A percentile compares a stretch with the other conserved stretches of the same genome.
Evolutionary conservation across 1,140 invertebrate genomes (phyloP).

Genomic region (Holotrichia oblita): DNA sequence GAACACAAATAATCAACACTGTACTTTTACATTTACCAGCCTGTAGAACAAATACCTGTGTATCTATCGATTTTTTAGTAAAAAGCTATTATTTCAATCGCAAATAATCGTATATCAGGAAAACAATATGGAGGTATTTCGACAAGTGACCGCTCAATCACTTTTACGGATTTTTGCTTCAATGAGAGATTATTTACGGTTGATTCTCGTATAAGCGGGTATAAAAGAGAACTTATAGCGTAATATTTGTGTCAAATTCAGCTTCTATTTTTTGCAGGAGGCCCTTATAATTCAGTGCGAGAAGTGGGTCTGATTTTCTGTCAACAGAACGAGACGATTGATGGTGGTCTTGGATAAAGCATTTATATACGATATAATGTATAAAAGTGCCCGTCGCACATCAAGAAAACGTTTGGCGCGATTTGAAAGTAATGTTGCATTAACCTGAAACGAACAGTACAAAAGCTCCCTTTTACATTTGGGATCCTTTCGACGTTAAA

Average conservation of each 20-base stretch:
- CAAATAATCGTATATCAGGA: background rate
- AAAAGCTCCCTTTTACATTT: background rate
- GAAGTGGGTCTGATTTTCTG: constrained; percentile 19
- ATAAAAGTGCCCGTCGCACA: background rate
- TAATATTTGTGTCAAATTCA: constrained; percentile 18
- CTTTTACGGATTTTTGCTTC: background rate
- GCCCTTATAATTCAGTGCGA: background rate
- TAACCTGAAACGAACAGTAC: background rate
- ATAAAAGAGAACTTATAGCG: constrained; percentile 12
- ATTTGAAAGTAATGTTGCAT: constrained; percentile 8
- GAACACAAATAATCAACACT: too few species aligned
- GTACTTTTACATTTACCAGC: too few species aligned
- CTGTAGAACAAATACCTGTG: too few species aligned
- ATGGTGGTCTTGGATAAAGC: background rate
- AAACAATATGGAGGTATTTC: background rate
- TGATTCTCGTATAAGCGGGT: background rate
- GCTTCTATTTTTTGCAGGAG: background rate
- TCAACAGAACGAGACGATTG: background rate
- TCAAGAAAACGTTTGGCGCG: background rate
- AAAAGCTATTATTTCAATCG: background rate
- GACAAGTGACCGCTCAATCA: background rate
- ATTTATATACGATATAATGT: background rate
- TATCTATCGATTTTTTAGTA: background rate
- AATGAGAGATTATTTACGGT: constrained; percentile 12
- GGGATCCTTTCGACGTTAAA: background rate